These are phyloP conservation scores for Lepidurus arcticus DNA, from an alignment of 1,140 invertebrate genomes.

Conservation along the genomic window DNA sequence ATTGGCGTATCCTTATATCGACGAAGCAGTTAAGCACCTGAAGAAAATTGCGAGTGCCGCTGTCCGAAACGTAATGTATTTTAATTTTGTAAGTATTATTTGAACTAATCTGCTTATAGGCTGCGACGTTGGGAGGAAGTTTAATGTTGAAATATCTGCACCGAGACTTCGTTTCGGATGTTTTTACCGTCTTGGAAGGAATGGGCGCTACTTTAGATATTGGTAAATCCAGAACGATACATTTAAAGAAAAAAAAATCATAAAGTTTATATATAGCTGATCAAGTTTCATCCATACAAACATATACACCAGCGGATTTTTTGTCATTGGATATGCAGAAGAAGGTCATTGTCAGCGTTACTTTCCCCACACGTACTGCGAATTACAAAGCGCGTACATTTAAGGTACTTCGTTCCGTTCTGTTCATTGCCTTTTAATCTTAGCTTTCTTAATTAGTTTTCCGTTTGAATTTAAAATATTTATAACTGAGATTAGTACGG, in stretches of 20 bases:
- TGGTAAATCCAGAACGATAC: conserved; percentile 44
- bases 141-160: conserved; percentile 66
- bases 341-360: conserved; percentile 57
- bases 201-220: conserved; percentile 58
- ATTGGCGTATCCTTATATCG: conserved; percentile 38
- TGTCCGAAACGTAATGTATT: conserved; percentile 41
- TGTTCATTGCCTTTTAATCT: too few species aligned
- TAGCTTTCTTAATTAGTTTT: too few species aligned
- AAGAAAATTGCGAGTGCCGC: conserved; percentile 40
- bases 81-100: neutral
- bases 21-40: conserved; percentile 40
- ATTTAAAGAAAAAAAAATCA: conserved; percentile 3
- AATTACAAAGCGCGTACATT: conserved; percentile 38
- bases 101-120: conserved; percentile 45
- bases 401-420: conserved; percentile 49
- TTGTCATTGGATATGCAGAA: conserved; percentile 55
- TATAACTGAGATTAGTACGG: neutral
- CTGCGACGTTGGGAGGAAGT: conserved; percentile 69
- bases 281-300: neutral
- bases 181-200: conserved; percentile 65
- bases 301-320: conserved; percentile 49
- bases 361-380: conserved; percentile 47
- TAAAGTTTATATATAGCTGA: conserved; percentile 28
- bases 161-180: conserved; percentile 66
- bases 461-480: conserved; percentile 37